phyloP scores from a whole-genome alignment of 2,113 vertebrate genomes.

The Mobula hypostoma region DNA sequence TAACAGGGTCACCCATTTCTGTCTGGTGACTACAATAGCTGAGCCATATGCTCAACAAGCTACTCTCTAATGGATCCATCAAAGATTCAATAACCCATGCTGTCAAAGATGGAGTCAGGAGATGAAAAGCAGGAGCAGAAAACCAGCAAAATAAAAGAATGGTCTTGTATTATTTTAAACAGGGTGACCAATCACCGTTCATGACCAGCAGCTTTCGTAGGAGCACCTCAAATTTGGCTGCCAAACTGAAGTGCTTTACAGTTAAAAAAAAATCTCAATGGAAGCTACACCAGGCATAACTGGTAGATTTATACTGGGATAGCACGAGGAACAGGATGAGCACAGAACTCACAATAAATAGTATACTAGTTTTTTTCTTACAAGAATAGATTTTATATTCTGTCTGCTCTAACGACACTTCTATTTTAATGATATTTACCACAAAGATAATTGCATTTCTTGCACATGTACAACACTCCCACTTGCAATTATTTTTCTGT shows the following conservation, averaged over 20 bases:
- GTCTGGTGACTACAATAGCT: neutral
- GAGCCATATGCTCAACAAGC: neutral
- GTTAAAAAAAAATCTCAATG: neutral
- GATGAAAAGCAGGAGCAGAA: neutral
- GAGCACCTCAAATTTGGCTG: neutral
- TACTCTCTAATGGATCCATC: neutral
- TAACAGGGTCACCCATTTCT: neutral
- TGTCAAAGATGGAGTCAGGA: neutral
- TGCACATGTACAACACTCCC: neutral
- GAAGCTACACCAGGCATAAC: neutral
- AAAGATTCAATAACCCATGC: too few relatives aligned
- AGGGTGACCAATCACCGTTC: too few relatives aligned
- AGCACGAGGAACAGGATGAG: neutral
- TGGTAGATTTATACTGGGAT: neutral
- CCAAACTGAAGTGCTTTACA: too few relatives aligned
- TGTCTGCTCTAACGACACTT: neutral
- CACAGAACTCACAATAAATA: neutral
- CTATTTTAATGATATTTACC: neutral
- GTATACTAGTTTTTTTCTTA: neutral
- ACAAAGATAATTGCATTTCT: neutral
- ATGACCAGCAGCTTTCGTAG: neutral
- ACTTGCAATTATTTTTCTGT: neutral
- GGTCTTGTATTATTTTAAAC: too few relatives aligned
- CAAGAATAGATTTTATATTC: neutral
- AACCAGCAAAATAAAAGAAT: neutral